Percentiles rank a stretch among this genome's conserved stretches.
Evolutionary conservation across 2,888 invertebrate genomes (phyloP).

Genomic region (Trichogramma evanescens): DNA sequence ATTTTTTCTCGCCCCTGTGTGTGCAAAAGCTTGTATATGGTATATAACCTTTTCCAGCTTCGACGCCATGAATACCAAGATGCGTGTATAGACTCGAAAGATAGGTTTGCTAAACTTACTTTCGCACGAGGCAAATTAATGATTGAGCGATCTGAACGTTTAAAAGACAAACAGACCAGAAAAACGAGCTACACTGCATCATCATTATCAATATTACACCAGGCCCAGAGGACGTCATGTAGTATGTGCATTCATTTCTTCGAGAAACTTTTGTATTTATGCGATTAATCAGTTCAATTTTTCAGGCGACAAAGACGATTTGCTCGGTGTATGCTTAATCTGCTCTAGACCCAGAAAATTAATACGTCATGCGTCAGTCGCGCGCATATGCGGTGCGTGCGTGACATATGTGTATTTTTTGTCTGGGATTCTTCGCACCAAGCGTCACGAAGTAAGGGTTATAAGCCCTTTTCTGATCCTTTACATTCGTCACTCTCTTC

Average conservation of each 20-base stretch:
- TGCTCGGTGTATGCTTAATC: slow-evolving; percentile 9
- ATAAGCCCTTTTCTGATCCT: no score
- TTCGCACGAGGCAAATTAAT: background rate
- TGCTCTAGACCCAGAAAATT: background rate
- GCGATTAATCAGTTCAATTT: slow-evolving; percentile 11
- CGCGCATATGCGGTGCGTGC: no score
- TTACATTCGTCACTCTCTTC: no score
- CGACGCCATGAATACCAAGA: no score
- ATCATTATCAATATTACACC: slow-evolving; percentile 2
- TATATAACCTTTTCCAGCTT: no score
- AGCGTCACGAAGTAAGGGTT: no score
- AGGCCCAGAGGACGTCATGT: background rate
- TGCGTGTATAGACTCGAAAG: no score
- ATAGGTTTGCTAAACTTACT: no score
- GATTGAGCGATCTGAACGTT: background rate
- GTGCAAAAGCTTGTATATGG: no score
- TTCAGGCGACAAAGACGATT: slow-evolving; percentile 4
- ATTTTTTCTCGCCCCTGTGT: no score
- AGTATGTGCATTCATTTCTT: background rate
- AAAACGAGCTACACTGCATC: slow-evolving; percentile 2
- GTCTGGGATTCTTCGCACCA: no score
- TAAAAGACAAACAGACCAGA: slow-evolving; percentile 6
- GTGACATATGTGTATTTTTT: no score
- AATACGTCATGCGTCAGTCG: background rate
- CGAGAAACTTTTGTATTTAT: background rate